Base-by-base conservation (phyloP, 2,888 invertebrate genomes). In the Clistopyga incitator region DNA sequence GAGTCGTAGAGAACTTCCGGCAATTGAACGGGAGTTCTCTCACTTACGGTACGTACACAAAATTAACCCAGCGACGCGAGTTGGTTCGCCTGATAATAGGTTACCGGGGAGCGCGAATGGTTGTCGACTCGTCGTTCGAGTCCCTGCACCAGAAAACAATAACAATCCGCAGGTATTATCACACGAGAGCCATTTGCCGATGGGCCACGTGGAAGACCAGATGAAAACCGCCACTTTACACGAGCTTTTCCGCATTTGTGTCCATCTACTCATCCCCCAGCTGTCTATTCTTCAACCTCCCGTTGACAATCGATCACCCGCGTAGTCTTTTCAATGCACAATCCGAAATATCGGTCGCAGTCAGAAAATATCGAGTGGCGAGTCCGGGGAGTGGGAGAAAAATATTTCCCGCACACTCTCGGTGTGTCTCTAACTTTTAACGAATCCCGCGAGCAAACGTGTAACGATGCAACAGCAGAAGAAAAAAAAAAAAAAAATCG, bases 1-100 rank as follows among this genome's bases (percentile, higher is more conserved):
- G 20, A 11, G n/a, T 10, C 15, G 8, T 38, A 2, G 34, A 34
- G 10, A 25, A 4, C 23, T 38, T 23, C n/a, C 15, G 29, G 67
- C 29, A 56, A 23, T 2, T 45, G 13, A 18, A 65, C n/a, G n/a
- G 61, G 54, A 59, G 42, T 15, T n/a, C 18, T 47, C 45, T 25
- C 45, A 42, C 2, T 38, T 15, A 13, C 10, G 38, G 45, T 78
- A 52, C 42, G 42, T 61, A 38, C 81, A 79, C 50, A 70, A 81
- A 86, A 87, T 85, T 78, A 67, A 84, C 61, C 72, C 65, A 52
- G 80, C 61, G 82, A 54, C 76, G 68, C 52, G 81, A 65, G 74
- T 82, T 82, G 10, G 10, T 38, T 6, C 38, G 38, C 0, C 10
- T 38, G 38, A 38, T 10, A 38, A 38, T 38, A 38, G 38, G 79